Evolutionary conservation across 2,888 invertebrate genomes (phyloP), one percentile per base, ranked within the genome.

Genomic region (Epinotia ramella): DNA sequence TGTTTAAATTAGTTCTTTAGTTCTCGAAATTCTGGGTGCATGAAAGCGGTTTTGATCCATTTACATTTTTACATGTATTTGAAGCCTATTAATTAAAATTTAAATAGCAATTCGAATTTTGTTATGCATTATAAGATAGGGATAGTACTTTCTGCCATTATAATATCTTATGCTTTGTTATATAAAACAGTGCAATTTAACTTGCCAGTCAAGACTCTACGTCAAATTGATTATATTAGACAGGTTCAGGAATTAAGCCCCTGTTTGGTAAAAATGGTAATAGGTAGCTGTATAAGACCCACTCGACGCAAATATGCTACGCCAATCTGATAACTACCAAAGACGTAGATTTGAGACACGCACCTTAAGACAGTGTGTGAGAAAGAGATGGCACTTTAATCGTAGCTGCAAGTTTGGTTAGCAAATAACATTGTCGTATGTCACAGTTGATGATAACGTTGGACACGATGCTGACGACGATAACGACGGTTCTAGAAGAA

Each of bases 1-100:
- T 69, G 59, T 59, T 69, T 59, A 60, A 69, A 60, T 60, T 20
- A 44, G 59, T 18, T 44, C 16, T 68, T 59, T 28, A 46, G 44
- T 69, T 11, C 59, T 13, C 28, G 28, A 49, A 16, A 24, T 28
- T 49, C 24, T 0, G 20, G 7, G 20, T 44, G 40, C 56, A 68
- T 40, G 11, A 53, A 53, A 68, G 40, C 9, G 20, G 16, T 66
- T 60, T 66, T 33, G 49, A 67, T 40, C 56, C 18, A 56, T 53
- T 56, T 33, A 11, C 53, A 28, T 20, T 53, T 53, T 33, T 2
- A 33, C 33, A 46, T 13, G 24, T 16, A 7, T 65, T 40, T 24
- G 1, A 13, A 40, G 9, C 40, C 40, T 40, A 9, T 9, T 40
- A 9, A 40, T 40, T 9, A 40, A 40, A 40, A 40, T 33, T 33